A percentile compares a stretch with the other conserved stretches of the same genome.
phyloP scores from a whole-genome alignment of 1,140 invertebrate species.

The Calephelis virginiensis region DNA sequence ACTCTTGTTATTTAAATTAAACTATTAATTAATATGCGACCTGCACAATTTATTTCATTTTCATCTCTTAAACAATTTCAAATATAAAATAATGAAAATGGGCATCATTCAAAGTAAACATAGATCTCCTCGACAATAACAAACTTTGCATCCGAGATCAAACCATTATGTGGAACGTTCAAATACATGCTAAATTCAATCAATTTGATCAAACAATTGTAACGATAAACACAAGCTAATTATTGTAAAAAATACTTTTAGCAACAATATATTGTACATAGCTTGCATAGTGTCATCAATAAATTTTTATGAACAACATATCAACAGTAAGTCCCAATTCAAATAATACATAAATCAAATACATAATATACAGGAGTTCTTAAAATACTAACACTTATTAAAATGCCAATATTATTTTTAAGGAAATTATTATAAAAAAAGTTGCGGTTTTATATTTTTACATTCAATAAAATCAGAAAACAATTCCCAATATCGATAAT shows the following conservation, averaged over 20 bases:
- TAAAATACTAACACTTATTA: no score
- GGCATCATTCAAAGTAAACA: slow-evolving; percentile 25
- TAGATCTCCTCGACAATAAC: background rate
- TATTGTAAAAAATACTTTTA: slow-evolving; percentile 30
- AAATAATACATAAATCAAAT: no score
- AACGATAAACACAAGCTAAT: slow-evolving; percentile 35
- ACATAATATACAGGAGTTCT: no score
- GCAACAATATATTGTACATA: slow-evolving; percentile 27
- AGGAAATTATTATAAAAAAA: no score
- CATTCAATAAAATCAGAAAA: no score
- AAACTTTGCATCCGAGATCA: slow-evolving; percentile 23
- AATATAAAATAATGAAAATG: slow-evolving; percentile 23
- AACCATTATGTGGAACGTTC: background rate
- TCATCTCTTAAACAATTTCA: slow-evolving; percentile 34
- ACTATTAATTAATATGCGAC: slow-evolving; percentile 6
- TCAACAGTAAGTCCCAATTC: background rate
- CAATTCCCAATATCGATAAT: no score
- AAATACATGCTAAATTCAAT: slow-evolving; percentile 20
- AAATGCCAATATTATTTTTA: no score
- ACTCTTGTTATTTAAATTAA: background rate
- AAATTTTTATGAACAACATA: background rate
- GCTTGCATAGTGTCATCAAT: slow-evolving; percentile 27
- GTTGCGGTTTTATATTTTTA: no score
- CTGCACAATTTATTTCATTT: slow-evolving; percentile 28
- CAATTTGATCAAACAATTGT: slow-evolving; percentile 26